Conservation (phyloP, 2,888 invertebrate species). For the Erebia aethiops region DNA sequence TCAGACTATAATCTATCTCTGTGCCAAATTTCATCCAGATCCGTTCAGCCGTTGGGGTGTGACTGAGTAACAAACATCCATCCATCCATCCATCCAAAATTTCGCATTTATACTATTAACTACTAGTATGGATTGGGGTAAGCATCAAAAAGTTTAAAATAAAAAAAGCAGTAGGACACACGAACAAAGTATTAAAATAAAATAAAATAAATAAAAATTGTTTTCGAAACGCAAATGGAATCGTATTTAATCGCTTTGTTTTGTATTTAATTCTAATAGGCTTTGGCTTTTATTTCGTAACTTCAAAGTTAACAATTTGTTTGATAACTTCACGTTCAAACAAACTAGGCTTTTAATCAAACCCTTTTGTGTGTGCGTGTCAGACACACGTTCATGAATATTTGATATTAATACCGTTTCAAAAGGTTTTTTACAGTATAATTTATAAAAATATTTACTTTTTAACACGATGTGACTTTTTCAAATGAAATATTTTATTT, state of each 20-base stretch:
- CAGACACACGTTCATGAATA: slow-evolving; percentile 21
- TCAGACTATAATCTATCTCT: no score
- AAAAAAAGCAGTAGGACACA: no score
- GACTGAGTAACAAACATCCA: no score
- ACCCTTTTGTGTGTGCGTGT: slow-evolving; percentile 15
- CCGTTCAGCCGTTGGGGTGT: no score
- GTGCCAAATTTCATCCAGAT: no score
- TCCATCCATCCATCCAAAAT: no score
- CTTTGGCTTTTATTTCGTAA: slow-evolving; percentile 25
- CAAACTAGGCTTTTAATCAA: slow-evolving; percentile 27
- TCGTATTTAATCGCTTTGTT: slow-evolving; percentile 8
- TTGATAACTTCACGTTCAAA: slow-evolving; percentile 16
- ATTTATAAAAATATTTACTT: not conserved
- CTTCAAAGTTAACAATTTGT: slow-evolving; percentile 26
- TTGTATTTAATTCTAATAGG: slow-evolving; percentile 22
- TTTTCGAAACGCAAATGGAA: slow-evolving; percentile 14
- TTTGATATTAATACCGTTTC: slow-evolving; percentile 11
- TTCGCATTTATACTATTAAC: no score
- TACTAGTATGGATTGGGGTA: no score
- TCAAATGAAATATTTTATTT: no score
- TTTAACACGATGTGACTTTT: no score
- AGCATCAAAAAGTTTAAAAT: no score
- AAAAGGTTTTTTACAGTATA: slow-evolving; percentile 8
- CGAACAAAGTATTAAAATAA: not conserved
- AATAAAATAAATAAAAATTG: slow-evolving; percentile 12